Evolutionary conservation across 2,888 invertebrate species (phyloP).

Genomic region (Eurois occulta): DNA sequence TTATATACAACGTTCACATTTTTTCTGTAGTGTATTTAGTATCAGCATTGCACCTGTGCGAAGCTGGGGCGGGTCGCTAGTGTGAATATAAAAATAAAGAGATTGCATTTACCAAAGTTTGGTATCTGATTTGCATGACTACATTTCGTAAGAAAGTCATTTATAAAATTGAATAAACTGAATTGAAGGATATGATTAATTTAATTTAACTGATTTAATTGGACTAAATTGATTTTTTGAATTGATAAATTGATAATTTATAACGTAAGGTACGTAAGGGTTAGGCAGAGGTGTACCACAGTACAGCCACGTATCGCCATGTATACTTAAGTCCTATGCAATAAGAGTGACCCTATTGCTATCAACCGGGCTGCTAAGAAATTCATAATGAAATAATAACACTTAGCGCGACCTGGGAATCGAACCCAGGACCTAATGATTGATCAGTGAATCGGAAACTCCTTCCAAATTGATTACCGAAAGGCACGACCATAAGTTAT

Average conservation of each 20-base stretch:
- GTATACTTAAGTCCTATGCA: background rate
- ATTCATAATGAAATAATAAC: background rate
- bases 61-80: too few species aligned
- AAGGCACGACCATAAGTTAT: constrained; percentile 8
- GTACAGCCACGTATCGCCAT: background rate
- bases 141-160: background rate
- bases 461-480: background rate
- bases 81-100: background rate
- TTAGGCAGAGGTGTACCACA: background rate
- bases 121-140: background rate
- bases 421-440: background rate
- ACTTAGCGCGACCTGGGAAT: background rate
- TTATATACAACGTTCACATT: too few species aligned
- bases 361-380: background rate
- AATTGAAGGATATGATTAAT: too few species aligned
- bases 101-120: background rate
- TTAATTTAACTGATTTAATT: too few species aligned
- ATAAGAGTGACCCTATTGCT: background rate
- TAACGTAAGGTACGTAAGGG: too few species aligned
- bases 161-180: background rate
- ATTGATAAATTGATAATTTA: too few species aligned
- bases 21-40: too few species aligned
- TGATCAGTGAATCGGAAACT: background rate
- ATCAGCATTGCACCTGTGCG: too few species aligned
- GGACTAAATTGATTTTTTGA: too few species aligned